Evolutionary conservation across 2,888 invertebrate genomes (phyloP).

Genomic region (Galeopsomyia nigrocyanea): DNA sequence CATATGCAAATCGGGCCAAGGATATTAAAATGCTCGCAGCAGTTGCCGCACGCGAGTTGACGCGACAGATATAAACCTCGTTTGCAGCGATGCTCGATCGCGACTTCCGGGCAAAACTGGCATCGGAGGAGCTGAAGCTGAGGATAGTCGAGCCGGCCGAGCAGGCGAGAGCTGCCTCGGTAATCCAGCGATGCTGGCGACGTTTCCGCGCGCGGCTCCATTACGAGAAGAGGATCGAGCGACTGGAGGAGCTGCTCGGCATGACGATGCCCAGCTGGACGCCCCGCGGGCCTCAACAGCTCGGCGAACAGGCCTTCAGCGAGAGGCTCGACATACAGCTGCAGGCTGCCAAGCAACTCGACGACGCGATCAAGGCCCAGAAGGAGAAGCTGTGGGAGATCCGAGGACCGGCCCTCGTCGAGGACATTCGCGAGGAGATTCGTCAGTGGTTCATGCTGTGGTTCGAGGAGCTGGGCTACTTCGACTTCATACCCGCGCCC

Average conservation of each 20-base stretch:
- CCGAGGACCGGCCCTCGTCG: constrained; percentile 73
- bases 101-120: constrained; percentile 24
- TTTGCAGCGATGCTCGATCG: too few relatives aligned
- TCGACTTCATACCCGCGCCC: constrained; percentile 81
- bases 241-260: constrained; percentile 71
- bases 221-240: constrained; percentile 66
- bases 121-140: constrained; percentile 43
- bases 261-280: constrained; percentile 73
- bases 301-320: constrained; percentile 65
- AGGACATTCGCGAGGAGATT: constrained; percentile 83
- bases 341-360: constrained; percentile 70
- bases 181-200: constrained; percentile 69
- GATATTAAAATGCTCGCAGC: too few relatives aligned
- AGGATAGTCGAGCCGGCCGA: constrained; percentile 44
- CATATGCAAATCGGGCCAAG: too few relatives aligned
- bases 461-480: constrained; percentile 73
- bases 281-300: constrained; percentile 69
- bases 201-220: constrained; percentile 68
- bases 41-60: too few relatives aligned
- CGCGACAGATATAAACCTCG: too few relatives aligned
- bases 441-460: constrained; percentile 81
- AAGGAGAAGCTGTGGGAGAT: constrained; percentile 52
- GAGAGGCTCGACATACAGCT: constrained; percentile 61
- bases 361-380: constrained; percentile 55
- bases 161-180: constrained; percentile 58